Base-by-base conservation (phyloP, 2,113 vertebrate species). In the Xenopus laevis region DNA sequence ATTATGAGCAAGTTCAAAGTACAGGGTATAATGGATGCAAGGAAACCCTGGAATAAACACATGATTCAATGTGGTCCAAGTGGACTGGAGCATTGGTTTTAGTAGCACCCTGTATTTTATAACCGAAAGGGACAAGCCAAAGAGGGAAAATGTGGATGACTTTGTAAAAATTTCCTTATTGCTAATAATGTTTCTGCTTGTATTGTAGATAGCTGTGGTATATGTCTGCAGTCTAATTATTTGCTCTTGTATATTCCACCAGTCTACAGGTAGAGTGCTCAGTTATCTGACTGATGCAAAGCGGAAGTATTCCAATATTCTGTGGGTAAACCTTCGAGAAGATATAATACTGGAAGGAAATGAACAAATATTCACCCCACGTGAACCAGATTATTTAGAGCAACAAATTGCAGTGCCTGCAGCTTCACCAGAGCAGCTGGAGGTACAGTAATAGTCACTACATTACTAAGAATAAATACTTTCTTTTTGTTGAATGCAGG, bases 301-400 rank as follows among this genome's bases (percentile, higher is more conserved):
- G 90, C 88, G 97, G 86, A 95, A 93, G 59, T 91, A 97, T 27
- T 79, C 80, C 64, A 90, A 74, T 69, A 84, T 98, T 0, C 46
- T 95, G 66, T 99, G 97, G 97, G 85, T 98, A 73, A 98, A 74
- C 86, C 86, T 99, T 46, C 89, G 95, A 79, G 95, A 97, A 73
- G 96, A 98, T 71, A 85, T 83, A 0, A 91, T 97, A n/a, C 33
- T 99, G 50, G 96, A 99, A 74, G 95, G 87, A 10, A 96, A 98
- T 0, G 94, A 95, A 7, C 93, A 93, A 83, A 89, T 92, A 20
- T 95, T 92, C 15, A 92, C 88, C 0, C 82, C 91, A 11, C 77
- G 90, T 76, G 88, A 89, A 71, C 90, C 90, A 0, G 85, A 83
- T 0, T 75, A 84, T 17, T 82, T 91, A 52, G 89, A 94, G 55